phyloP scores from a whole-genome alignment of 2,888 invertebrate species.

The Opisthograptis luteolata region DNA sequence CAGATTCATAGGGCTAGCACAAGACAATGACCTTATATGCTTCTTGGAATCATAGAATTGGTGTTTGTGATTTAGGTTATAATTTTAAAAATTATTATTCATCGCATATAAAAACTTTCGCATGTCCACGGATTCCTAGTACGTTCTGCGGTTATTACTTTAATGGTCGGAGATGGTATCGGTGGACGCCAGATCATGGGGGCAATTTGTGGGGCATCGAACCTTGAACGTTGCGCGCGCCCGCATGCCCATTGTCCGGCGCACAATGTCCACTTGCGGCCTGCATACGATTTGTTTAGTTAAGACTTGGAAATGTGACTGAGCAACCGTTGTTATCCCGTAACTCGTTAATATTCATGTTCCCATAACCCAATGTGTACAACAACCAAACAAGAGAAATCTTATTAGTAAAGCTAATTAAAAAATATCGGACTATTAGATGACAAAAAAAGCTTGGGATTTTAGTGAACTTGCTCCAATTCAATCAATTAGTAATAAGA shows the following conservation, averaged over 20 bases:
- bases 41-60: too few species aligned
- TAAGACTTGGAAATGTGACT: slow-evolving; percentile 28
- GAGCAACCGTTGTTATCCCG: slow-evolving; percentile 25
- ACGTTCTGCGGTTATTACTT: slow-evolving; percentile 48
- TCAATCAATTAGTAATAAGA: too few species aligned
- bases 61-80: background rate
- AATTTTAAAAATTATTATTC: too few species aligned
- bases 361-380: too few species aligned
- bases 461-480: too few species aligned
- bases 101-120: slow-evolving; percentile 20
- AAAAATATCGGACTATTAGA: too few species aligned
- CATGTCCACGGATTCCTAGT: slow-evolving; percentile 39
- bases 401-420: too few species aligned
- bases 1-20: too few species aligned
- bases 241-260: slow-evolving; percentile 73
- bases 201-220: slow-evolving; percentile 71
- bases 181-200: slow-evolving; percentile 59
- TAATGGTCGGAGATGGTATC: slow-evolving; percentile 69
- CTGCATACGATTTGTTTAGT: slow-evolving; percentile 45
- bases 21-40: too few species aligned
- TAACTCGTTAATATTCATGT: too few species aligned
- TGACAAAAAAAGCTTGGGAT: too few species aligned
- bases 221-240: slow-evolving; percentile 59
- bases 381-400: too few species aligned
- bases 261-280: slow-evolving; percentile 62